These are phyloP conservation scores for Xenopus laevis DNA, from an alignment of 2,113 vertebrate species.

Conservation along the genomic window DNA sequence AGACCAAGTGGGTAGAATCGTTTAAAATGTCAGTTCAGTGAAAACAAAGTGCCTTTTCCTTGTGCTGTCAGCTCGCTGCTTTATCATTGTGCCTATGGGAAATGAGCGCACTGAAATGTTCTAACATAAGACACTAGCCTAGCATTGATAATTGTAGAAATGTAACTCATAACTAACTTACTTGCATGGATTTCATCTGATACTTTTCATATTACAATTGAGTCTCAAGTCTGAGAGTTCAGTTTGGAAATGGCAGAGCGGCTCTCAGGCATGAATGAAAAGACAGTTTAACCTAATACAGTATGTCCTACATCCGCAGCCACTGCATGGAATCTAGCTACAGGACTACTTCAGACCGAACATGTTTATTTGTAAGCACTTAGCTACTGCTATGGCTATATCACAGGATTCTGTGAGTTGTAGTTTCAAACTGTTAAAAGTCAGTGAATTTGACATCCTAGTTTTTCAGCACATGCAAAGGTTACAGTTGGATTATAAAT, in stretches of 20 bases:
- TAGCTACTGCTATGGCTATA: no score
- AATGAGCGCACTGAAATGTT: slow-evolving; percentile 20
- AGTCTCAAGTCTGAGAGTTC: not conserved
- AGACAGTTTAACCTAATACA: not conserved
- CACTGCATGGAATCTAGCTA: no score
- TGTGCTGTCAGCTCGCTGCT: slow-evolving; percentile 14
- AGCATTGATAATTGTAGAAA: slow-evolving; percentile 24
- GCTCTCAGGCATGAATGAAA: not conserved
- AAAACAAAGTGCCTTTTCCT: slow-evolving; percentile 11
- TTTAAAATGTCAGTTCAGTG: slow-evolving; percentile 32
- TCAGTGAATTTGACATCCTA: no score
- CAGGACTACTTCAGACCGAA: no score
- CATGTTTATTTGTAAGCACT: no score
- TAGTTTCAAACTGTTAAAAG: no score
- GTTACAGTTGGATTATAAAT: no score
- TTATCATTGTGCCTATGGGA: slow-evolving; percentile 22
- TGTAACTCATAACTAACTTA: not conserved
- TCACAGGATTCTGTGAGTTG: no score
- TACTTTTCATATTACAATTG: not conserved
- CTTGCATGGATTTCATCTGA: not conserved
- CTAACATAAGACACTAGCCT: slow-evolving; percentile 19
- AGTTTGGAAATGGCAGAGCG: not conserved
- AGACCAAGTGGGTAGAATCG: slow-evolving; percentile 14
- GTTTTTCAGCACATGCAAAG: no score
- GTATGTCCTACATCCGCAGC: no score